Percentiles rank a stretch among this genome's conserved stretches.
Evolutionary conservation across 2,797 vertebrate genomes (phyloP).

Genomic region (Ataeniobius toweri): DNA sequence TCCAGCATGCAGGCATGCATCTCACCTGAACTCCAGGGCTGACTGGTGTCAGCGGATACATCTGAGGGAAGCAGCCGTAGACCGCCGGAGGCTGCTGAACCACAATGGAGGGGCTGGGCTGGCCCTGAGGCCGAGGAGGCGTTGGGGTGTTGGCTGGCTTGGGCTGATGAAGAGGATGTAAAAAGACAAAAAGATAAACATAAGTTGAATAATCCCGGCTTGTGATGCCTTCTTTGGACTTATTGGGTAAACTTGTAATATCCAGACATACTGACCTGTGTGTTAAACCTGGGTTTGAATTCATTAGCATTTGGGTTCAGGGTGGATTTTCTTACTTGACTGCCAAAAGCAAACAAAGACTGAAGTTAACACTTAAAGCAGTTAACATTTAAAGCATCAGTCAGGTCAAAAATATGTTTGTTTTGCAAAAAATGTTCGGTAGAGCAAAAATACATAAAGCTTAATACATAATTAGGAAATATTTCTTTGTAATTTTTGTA

Average conservation of each 20-base stretch:
- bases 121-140: conserved; percentile 94
- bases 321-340: conserved; percentile 98
- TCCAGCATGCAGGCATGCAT: conserved; percentile 8
- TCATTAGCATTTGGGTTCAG: conserved; percentile 98
- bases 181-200: neutral
- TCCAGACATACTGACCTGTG: conserved; percentile 83
- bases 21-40: conserved; percentile 98
- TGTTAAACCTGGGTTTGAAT: conserved; percentile 94
- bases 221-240: neutral
- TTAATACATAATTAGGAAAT: neutral
- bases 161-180: conserved; percentile 77
- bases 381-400: neutral
- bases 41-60: conserved; percentile 95
- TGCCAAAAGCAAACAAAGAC: conserved; percentile 64
- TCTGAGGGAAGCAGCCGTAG: conserved; percentile 97
- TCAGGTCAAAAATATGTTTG: neutral
- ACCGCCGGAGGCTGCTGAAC: conserved; percentile 93
- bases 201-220: neutral
- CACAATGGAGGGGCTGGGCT: conserved; percentile 96
- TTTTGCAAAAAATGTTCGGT: too few relatives aligned
- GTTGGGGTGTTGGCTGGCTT: conserved; percentile 98
- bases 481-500: neutral
- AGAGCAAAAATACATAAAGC: neutral
- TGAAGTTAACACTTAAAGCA: neutral
- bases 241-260: neutral